Percentiles rank a stretch among this genome's conserved stretches.
These are phyloP conservation scores for Hesperia comma DNA, from an alignment of 2,888 invertebrate species.

Conservation along the genomic window DNA sequence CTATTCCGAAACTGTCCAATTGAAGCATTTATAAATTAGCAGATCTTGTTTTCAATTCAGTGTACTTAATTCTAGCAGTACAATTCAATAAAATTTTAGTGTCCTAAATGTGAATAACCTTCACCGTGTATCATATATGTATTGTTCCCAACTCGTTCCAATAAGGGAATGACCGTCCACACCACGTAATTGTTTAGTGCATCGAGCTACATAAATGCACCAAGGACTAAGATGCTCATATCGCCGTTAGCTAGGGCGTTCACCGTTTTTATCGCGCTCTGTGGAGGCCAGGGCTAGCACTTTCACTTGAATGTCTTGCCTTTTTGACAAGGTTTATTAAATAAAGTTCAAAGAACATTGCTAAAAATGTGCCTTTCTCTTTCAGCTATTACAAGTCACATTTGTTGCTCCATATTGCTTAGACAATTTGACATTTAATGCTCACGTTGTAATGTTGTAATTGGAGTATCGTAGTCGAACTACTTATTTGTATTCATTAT, in stretches of 20 bases:
- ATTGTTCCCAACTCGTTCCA: background rate
- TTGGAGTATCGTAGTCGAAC: too few relatives aligned
- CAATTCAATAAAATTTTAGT: background rate
- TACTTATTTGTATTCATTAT: too few relatives aligned
- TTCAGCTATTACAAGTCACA: background rate
- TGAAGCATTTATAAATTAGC: too few relatives aligned
- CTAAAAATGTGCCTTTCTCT: conserved; percentile 1
- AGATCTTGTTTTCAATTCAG: too few relatives aligned
- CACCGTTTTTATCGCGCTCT: conserved; percentile 46
- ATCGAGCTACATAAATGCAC: conserved; percentile 29
- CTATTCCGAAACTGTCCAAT: too few relatives aligned
- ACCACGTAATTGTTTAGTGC: conserved; percentile 20
- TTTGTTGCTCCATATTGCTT: background rate
- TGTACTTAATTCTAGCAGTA: background rate
- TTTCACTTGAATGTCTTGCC: background rate
- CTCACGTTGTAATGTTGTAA: background rate
- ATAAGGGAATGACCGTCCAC: conserved; percentile 18
- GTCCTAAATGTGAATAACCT: conserved; percentile 9
- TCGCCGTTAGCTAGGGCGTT: conserved; percentile 42
- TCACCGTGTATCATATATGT: background rate
- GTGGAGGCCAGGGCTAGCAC: conserved; percentile 31
- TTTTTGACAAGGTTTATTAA: background rate
- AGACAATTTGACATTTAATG: background rate
- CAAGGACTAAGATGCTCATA: conserved; percentile 30
- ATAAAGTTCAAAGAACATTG: conserved; percentile 7